Evolutionary conservation across 2,113 vertebrate species (phyloP), one percentile per base, ranked within the genome.

Genomic region (Origma solitaria): DNA sequence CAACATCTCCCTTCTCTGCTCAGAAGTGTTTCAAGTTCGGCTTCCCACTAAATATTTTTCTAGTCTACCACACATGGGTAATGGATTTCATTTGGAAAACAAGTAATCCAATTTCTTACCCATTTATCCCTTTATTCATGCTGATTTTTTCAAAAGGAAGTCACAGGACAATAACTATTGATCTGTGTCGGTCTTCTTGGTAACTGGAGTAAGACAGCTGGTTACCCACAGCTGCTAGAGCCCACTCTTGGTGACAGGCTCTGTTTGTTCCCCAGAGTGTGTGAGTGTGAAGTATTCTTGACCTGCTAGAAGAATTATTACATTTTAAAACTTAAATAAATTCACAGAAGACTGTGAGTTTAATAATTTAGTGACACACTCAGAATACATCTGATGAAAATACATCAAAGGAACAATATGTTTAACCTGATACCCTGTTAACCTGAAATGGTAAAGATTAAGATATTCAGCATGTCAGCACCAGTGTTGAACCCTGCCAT

Each of bases 401-500:
- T 68, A 3, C 0, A 5, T 1, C 3, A 21, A 76, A 66, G 17
- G 23, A 82, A 58, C 75, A 9, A 33, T 30, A 25, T 7, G 0
- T 62, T 77, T 77, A 85, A 68, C 4, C 2, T 16, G 15, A 5
- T 35, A 60, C 11, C 4, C 27, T 69, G 16, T 3, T 69, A 50
- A 44, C 31, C 11, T 56, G 24, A 14, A 85, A n/a, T 47, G 21
- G 30, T 24, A 70, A 82, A 57, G 9, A 38, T 65, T 54, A 51
- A 64, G 58, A 65, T 23, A 57, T 13, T 20, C 8, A 49, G 6
- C 6, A 31, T 28, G 9, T 49, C 13, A 79, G 17, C 23, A 58
- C 11, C 6, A 66, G 2, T 12, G 17, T 1, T 27, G 31, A 84
- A 58, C 4, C 6, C 10, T 4, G 0, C 9, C 3, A 1, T 11